A percentile compares a stretch with the other conserved stretches of the same genome.
These are phyloP conservation scores for Carposina sasakii DNA, from an alignment of 1,140 invertebrate genomes.

Conservation along the genomic window DNA sequence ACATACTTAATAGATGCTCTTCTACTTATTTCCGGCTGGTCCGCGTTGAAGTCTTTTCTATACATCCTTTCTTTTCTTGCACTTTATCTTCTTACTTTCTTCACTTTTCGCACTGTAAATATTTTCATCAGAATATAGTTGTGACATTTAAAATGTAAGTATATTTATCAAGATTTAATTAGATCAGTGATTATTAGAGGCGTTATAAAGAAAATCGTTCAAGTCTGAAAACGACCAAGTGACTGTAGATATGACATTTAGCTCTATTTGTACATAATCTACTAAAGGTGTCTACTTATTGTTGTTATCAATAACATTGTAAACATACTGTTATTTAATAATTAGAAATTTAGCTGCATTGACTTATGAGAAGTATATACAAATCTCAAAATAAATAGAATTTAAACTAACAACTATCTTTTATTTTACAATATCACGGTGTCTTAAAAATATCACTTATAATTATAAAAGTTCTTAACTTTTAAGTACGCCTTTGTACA, in stretches of 20 bases:
- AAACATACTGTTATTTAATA: slow-evolving; percentile 59
- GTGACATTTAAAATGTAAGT: slow-evolving; percentile 24
- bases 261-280: slow-evolving; percentile 55
- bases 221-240: slow-evolving; percentile 62
- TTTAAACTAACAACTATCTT: slow-evolving; percentile 31
- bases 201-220: slow-evolving; percentile 16
- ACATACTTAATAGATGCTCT: too few relatives aligned
- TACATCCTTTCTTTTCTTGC: background rate
- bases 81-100: slow-evolving; percentile 6
- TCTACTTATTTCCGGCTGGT: too few relatives aligned
- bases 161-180: slow-evolving; percentile 22
- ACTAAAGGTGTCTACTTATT: slow-evolving; percentile 43
- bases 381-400: slow-evolving; percentile 58
- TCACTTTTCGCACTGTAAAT: slow-evolving; percentile 9
- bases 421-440: slow-evolving; percentile 19
- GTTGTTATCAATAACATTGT: slow-evolving; percentile 50
- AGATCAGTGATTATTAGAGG: slow-evolving; percentile 31
- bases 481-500: too few relatives aligned
- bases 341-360: slow-evolving; percentile 45
- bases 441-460: too few relatives aligned
- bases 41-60: slow-evolving; percentile 31
- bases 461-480: too few relatives aligned
- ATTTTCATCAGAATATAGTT: background rate
- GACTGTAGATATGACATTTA: slow-evolving; percentile 46
- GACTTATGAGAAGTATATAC: slow-evolving; percentile 42